These are phyloP conservation scores for Siderastrea siderea DNA, from an alignment of 92 coral and sea anemone species.

Conservation along the genomic window DNA sequence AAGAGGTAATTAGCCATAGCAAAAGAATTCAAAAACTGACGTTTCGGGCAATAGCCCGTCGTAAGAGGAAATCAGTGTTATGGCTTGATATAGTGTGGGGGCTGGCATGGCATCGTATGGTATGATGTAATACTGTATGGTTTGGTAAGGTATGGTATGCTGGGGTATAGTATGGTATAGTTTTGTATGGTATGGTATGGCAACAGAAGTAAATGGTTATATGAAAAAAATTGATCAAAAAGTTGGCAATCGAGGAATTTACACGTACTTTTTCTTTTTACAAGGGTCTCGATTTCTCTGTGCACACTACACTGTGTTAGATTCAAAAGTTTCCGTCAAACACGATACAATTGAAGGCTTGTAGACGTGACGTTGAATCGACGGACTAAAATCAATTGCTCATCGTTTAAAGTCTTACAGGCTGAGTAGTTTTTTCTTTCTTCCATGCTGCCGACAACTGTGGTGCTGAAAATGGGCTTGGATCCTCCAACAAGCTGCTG, in stretches of 20 bases:
- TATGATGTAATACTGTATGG: background rate
- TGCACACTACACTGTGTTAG: no score
- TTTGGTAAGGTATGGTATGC: background rate
- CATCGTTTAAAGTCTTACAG: constrained; percentile 29
- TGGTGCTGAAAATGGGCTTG: background rate
- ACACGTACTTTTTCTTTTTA: background rate
- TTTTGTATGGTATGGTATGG: background rate
- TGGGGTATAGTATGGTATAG: no score
- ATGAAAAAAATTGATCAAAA: background rate
- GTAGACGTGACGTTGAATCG: background rate
- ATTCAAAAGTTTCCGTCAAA: no score
- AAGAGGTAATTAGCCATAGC: no score
- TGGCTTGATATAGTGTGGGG: background rate
- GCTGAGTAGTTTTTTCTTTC: constrained; percentile 12
- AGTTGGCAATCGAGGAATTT: background rate
- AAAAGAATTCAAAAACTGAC: no score
- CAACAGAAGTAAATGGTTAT: background rate
- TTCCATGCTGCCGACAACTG: constrained; percentile 34
- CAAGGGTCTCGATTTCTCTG: no score
- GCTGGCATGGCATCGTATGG: background rate
- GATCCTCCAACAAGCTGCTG: constrained; percentile 41
- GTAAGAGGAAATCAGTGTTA: background rate
- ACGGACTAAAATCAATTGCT: background rate
- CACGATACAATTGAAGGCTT: background rate
- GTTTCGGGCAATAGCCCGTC: no score